These are phyloP conservation scores for Heliconius ethilla DNA, from an alignment of 2,888 invertebrate species.

Conservation along the genomic window DNA sequence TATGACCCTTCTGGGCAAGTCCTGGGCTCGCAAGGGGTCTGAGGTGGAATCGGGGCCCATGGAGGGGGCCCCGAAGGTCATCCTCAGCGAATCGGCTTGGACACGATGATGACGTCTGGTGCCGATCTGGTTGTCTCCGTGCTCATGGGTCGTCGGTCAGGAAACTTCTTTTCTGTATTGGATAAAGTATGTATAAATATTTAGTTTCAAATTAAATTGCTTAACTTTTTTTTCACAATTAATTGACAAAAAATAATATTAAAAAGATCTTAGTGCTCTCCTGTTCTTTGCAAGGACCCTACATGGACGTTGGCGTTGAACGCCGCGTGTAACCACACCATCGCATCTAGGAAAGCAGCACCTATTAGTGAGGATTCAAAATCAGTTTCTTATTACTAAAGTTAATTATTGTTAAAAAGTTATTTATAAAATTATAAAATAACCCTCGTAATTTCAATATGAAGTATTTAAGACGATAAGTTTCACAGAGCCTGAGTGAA, in stretches of 20 bases:
- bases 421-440: not conserved
- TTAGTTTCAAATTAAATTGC: not conserved
- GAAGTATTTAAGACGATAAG: not conserved
- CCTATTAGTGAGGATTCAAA: too few relatives aligned
- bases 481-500: not conserved
- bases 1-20: constrained; percentile 68
- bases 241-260: too few relatives aligned
- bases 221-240: too few relatives aligned
- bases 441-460: not conserved
- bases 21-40: constrained; percentile 58
- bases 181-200: constrained; percentile 9
- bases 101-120: constrained; percentile 92
- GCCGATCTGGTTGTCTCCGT: constrained; percentile 93
- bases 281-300: too few relatives aligned
- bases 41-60: constrained; percentile 73
- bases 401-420: too few relatives aligned
- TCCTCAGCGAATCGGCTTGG: constrained; percentile 80
- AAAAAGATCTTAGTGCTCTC: too few relatives aligned
- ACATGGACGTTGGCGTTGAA: too few relatives aligned
- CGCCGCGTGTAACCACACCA: too few relatives aligned
- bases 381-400: too few relatives aligned
- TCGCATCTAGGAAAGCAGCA: too few relatives aligned
- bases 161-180: constrained; percentile 70
- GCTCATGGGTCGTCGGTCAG: constrained; percentile 86
- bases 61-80: constrained; percentile 77